A percentile compares a stretch with the other conserved stretches of the same genome.
Conservation (phyloP, 2,888 invertebrate species). For the Flabesymbios commensalis region DNA sequence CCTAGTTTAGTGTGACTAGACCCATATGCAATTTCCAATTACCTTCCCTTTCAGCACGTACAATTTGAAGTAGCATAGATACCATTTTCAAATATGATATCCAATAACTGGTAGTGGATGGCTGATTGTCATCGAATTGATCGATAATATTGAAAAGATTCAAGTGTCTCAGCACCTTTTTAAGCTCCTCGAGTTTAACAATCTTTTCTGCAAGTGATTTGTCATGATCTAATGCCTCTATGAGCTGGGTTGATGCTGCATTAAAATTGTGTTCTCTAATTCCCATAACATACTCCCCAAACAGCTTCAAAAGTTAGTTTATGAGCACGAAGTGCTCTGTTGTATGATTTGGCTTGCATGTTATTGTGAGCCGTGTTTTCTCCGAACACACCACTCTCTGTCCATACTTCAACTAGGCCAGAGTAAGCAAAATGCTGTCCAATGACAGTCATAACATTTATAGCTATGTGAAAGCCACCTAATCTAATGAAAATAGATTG, state of each 20-base stretch:
- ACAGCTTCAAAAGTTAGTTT: conserved; percentile 17
- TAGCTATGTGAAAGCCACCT: conserved; percentile 4
- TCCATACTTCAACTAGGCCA: conserved; percentile 15
- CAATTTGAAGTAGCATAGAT: not conserved
- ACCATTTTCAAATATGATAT: conserved; percentile 4
- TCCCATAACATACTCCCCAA: not conserved
- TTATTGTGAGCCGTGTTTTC: conserved; percentile 20
- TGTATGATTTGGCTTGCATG: conserved; percentile 15
- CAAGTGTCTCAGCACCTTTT: not conserved
- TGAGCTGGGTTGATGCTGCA: no score
- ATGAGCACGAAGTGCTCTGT: conserved; percentile 20
- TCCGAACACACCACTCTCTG: conserved; percentile 18
- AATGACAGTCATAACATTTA: conserved; percentile 16
- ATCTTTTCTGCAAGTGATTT: not conserved
- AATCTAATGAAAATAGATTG: no score
- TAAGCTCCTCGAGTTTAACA: no score
- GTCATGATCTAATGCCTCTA: no score
- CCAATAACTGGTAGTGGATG: not conserved
- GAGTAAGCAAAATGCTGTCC: conserved; percentile 18
- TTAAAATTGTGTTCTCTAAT: not conserved
- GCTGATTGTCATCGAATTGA: not conserved
- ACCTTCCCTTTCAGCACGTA: not conserved
- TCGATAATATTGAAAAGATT: not conserved
- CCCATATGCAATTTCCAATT: conserved; percentile 1
- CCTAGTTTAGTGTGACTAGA: no score